A percentile compares a stretch with the other conserved stretches of the same genome.
Evolutionary conservation across 2,113 vertebrate species (phyloP).

Genomic region (Myrmecophaga tridactyla): DNA sequence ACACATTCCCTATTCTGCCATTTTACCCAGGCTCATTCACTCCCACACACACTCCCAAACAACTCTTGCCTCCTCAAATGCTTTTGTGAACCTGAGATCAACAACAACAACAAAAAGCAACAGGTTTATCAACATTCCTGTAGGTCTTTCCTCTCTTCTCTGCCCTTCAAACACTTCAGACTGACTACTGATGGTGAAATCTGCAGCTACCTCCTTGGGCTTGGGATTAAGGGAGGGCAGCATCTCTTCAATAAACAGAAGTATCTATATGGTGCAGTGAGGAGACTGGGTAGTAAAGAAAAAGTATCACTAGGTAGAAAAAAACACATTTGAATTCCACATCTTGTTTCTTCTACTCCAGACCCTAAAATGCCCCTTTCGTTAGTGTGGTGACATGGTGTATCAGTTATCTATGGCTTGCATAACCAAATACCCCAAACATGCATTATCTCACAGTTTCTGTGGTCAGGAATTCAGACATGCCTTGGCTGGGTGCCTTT

Average conservation of each 20-base stretch:
- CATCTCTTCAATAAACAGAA: not conserved
- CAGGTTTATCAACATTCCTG: not conserved
- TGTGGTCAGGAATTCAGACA: not conserved
- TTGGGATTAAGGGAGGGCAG: no score
- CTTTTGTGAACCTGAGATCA: not conserved
- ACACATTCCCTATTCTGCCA: not conserved
- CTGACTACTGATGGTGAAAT: not conserved
- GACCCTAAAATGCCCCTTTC: not conserved
- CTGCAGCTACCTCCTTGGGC: not conserved
- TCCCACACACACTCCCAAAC: not conserved
- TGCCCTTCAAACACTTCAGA: no score
- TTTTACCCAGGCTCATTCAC: not conserved
- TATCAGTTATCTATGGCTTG: not conserved
- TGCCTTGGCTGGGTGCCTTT: not conserved
- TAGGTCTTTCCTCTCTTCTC: not conserved
- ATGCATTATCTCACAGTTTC: not conserved
- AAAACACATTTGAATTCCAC: not conserved
- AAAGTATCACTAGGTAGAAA: not conserved
- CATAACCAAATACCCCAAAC: not conserved
- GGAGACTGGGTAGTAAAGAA: not conserved
- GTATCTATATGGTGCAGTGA: not conserved
- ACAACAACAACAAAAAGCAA: no score
- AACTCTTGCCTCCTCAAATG: no score
- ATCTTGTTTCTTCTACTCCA: not conserved
- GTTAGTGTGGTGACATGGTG: not conserved